Conservation (phyloP, 2,113 vertebrate species). For the Melanotaenia duboulayi region DNA sequence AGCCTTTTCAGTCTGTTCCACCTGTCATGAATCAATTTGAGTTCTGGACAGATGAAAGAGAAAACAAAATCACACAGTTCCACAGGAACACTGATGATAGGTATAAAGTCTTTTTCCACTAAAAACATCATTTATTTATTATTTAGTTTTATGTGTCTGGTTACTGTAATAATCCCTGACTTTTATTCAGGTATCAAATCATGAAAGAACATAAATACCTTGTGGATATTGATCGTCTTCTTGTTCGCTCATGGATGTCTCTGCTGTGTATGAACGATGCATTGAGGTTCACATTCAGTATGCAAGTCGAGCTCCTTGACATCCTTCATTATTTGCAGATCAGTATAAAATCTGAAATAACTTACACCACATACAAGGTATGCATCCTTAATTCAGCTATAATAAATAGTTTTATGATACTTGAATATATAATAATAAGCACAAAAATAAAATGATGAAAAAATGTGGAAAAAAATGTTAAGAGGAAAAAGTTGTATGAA, state of each 20-base stretch:
- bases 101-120: background rate
- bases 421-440: fast-evolving
- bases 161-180: background rate
- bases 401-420: background rate
- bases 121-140: fast-evolving
- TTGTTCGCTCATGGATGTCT: slow-evolving; percentile 83
- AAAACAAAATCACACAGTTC: background rate
- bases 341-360: background rate
- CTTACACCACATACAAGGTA: fast-evolving
- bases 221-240: slow-evolving; percentile 56
- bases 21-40: background rate
- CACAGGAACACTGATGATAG: fast-evolving
- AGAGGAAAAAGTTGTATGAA: background rate
- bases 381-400: fast-evolving
- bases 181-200: slow-evolving; percentile 35
- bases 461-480: background rate
- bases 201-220: slow-evolving; percentile 68
- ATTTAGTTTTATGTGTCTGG: background rate
- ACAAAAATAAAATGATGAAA: too few relatives aligned
- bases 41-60: slow-evolving; percentile 75
- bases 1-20: slow-evolving; percentile 37
- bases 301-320: slow-evolving; percentile 52
- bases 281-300: slow-evolving; percentile 41
- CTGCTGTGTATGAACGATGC: slow-evolving; percentile 68
- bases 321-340: slow-evolving; percentile 68